These are phyloP conservation scores for Cynopterus sphinx DNA, from an alignment of 2,797 vertebrate genomes.

Conservation along the genomic window DNA sequence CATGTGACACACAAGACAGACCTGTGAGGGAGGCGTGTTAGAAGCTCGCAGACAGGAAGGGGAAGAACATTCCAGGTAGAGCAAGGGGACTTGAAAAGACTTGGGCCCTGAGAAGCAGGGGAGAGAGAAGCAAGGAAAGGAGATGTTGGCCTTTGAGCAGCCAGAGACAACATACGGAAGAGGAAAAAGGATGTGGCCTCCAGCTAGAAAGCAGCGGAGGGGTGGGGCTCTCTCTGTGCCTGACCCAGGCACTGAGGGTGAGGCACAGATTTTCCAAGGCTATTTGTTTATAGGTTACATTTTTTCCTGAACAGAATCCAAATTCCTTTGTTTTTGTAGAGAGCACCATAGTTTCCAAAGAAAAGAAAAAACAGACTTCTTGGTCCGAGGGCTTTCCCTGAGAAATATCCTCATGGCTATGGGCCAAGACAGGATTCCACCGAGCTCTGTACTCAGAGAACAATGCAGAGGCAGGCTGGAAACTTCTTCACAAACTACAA, in stretches of 20 bases:
- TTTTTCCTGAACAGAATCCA: conserved; percentile 80
- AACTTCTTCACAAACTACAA: conserved; percentile 7
- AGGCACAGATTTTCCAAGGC: conserved; percentile 73
- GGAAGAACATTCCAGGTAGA: not conserved
- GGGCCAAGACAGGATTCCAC: conserved; percentile 59
- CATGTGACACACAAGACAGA: not conserved
- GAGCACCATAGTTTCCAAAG: conserved; percentile 76
- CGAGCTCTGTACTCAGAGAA: not conserved
- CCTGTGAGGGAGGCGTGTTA: not conserved
- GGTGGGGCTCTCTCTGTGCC: conserved; percentile 27
- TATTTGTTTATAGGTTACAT: conserved; percentile 78
- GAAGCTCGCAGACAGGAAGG: not conserved
- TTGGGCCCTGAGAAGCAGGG: not conserved
- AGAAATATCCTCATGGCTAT: conserved; percentile 62
- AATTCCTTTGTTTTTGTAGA: conserved; percentile 75
- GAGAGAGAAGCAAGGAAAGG: not conserved
- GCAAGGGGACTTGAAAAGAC: not conserved
- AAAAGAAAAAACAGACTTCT: conserved; percentile 67
- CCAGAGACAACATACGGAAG: not conserved
- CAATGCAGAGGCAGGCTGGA: not conserved
- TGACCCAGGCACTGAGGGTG: conserved; percentile 47
- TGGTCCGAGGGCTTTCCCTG: conserved; percentile 77
- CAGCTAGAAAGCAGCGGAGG: not conserved
- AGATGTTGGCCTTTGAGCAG: not conserved
- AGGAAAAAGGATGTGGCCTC: conserved; percentile 36